Evolutionary conservation across 2,888 invertebrate genomes (phyloP).

Genomic region (Ophion costatus): DNA sequence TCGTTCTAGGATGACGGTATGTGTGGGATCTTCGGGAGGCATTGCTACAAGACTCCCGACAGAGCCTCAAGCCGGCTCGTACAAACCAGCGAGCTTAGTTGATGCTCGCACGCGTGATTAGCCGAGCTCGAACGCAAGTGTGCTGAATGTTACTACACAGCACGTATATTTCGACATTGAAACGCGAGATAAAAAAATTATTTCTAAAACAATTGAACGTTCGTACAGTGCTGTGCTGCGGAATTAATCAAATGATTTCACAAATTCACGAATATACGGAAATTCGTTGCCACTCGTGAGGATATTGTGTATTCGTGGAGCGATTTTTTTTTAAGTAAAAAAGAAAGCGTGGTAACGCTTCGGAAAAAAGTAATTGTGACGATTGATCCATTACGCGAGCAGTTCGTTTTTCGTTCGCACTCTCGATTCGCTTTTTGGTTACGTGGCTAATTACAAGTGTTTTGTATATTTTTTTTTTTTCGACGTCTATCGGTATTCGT

Average conservation of each 20-base stretch:
- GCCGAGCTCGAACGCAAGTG: slow-evolving; percentile 34
- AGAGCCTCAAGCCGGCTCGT: slow-evolving; percentile 51
- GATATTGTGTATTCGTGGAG: too few species aligned
- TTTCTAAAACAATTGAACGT: background rate
- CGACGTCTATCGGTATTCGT: too few species aligned
- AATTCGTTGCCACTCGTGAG: background rate
- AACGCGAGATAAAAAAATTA: slow-evolving; percentile 1
- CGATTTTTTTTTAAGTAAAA: too few species aligned
- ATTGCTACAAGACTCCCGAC: background rate
- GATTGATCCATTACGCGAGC: too few species aligned
- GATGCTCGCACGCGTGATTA: slow-evolving; percentile 61
- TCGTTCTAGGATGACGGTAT: slow-evolving; percentile 20
- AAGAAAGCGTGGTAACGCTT: too few species aligned
- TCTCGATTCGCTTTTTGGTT: too few species aligned
- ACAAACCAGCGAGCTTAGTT: slow-evolving; percentile 51
- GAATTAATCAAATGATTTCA: background rate
- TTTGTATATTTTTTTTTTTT: too few species aligned
- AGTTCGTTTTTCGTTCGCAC: too few species aligned
- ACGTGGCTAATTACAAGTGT: too few species aligned
- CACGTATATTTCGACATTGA: slow-evolving; percentile 10
- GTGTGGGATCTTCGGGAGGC: slow-evolving; percentile 35
- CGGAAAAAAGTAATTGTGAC: too few species aligned
- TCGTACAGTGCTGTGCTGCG: background rate
- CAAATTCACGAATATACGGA: background rate
- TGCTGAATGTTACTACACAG: background rate